Percentiles rank a stretch among this genome's conserved stretches.
phyloP scores from a whole-genome alignment of 2,113 vertebrate species.

The Zeus faber region DNA sequence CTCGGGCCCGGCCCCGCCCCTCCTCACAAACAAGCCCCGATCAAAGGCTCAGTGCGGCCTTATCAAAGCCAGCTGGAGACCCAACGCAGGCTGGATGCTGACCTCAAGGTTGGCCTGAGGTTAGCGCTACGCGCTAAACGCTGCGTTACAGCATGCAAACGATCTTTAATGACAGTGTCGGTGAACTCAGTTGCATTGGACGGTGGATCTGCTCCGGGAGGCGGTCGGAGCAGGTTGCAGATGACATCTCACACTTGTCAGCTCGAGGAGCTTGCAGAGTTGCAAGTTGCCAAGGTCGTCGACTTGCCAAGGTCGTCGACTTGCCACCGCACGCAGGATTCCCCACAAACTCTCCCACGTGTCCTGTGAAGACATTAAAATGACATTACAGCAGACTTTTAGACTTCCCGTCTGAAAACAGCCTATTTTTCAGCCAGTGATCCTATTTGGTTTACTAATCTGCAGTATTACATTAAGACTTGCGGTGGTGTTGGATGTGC shows the following conservation, averaged over 20 bases:
- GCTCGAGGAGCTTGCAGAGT: slow-evolving; percentile 1
- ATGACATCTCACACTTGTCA: slow-evolving; percentile 6
- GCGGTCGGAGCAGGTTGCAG: too few species aligned
- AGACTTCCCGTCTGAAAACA: neutral
- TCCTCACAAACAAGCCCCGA: slow-evolving; percentile 46
- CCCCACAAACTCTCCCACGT: neutral
- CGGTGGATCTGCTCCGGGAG: too few species aligned
- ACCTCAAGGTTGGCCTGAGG: neutral
- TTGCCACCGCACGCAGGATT: slow-evolving; percentile 1
- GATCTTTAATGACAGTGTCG: too few species aligned
- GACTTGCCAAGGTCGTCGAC: neutral
- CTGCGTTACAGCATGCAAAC: slow-evolving; percentile 10
- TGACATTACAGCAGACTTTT: too few species aligned
- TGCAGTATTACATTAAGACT: slow-evolving; percentile 14
- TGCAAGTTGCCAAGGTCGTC: neutral
- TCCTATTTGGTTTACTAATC: slow-evolving; percentile 1
- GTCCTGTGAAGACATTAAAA: slow-evolving; percentile 5
- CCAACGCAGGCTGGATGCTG: slow-evolving; percentile 14
- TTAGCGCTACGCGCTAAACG: slow-evolving; percentile 16
- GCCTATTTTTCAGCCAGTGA: slow-evolving; percentile 15
- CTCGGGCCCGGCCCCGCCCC: slow-evolving; percentile 48
- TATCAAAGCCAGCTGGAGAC: slow-evolving; percentile 52
- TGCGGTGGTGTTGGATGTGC: slow-evolving; percentile 14
- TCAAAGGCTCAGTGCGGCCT: slow-evolving; percentile 43
- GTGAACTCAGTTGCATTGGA: too few species aligned